Evolutionary conservation across 2,888 invertebrate species (phyloP).

Genomic region (Maniola hyperantus): DNA sequence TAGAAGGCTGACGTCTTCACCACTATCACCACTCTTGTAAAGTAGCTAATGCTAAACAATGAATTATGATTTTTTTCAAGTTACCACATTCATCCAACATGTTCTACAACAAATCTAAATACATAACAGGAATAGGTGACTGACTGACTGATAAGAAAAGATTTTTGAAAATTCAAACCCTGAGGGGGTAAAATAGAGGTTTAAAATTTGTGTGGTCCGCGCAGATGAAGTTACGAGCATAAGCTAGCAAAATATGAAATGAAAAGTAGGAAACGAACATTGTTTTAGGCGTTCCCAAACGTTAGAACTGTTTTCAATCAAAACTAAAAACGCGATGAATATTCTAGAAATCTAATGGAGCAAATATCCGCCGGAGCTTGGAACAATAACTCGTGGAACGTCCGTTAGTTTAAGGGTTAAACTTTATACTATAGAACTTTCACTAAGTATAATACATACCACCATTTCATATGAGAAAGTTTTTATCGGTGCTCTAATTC

Average conservation of each 20-base stretch:
- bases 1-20: no score
- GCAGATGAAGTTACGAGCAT: not conserved
- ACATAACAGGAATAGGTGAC: no score
- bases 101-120: no score
- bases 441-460: slow-evolving; percentile 7
- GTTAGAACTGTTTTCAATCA: slow-evolving; percentile 9
- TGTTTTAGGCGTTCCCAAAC: not conserved
- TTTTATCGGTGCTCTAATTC: slow-evolving; percentile 11
- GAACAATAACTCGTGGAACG: slow-evolving; percentile 2
- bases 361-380: slow-evolving; percentile 9
- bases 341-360: slow-evolving; percentile 17
- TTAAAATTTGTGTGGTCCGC: no score
- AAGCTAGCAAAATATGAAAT: not conserved
- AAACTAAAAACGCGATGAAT: slow-evolving; percentile 1
- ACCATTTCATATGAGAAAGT: slow-evolving; percentile 6
- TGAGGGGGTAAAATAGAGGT: no score
- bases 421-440: slow-evolving; percentile 3
- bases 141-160: no score
- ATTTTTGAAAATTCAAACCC: no score
- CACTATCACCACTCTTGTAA: no score
- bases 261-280: not conserved
- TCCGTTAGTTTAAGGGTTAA: slow-evolving; percentile 14
- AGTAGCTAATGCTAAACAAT: no score
- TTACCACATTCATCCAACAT: no score
- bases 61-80: no score